Evolutionary conservation across 2,113 vertebrate genomes (phyloP).

Genomic region (Copsychus sechellarum): DNA sequence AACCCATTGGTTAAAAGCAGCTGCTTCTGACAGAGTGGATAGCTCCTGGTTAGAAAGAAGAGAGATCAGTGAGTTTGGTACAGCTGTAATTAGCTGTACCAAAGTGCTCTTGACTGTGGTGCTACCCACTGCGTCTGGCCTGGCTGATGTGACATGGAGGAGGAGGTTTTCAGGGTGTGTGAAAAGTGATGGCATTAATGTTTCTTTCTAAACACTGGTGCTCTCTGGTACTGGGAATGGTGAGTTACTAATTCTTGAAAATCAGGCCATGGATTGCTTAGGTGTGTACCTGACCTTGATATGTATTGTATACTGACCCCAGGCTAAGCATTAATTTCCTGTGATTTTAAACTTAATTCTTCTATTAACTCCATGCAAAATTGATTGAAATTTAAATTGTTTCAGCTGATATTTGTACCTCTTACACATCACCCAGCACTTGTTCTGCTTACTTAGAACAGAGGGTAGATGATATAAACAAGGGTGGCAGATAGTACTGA

Average conservation of each 20-base stretch:
- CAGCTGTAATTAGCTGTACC: neutral
- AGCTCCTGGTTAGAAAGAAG: conserved; percentile 79
- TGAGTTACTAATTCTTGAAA: neutral
- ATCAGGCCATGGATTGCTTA: neutral
- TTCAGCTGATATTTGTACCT: neutral
- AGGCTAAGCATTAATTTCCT: neutral
- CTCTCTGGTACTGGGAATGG: neutral
- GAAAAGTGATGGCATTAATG: neutral
- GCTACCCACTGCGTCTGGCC: neutral
- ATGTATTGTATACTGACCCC: accelerated
- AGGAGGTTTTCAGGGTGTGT: neutral
- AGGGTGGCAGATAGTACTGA: neutral
- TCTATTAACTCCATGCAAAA: neutral
- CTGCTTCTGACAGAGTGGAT: conserved; percentile 74
- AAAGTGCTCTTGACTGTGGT: neutral
- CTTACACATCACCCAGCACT: neutral
- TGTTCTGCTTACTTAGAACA: neutral
- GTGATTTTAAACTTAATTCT: neutral
- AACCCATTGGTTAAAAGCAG: conserved; percentile 82
- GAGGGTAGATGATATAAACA: neutral
- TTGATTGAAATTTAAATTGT: neutral
- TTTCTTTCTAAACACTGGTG: neutral
- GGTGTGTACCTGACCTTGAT: neutral
- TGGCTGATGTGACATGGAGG: neutral
- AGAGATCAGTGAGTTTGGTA: neutral